Base-by-base conservation (phyloP, 2,888 invertebrate genomes). In the Orthosia gracilis region DNA sequence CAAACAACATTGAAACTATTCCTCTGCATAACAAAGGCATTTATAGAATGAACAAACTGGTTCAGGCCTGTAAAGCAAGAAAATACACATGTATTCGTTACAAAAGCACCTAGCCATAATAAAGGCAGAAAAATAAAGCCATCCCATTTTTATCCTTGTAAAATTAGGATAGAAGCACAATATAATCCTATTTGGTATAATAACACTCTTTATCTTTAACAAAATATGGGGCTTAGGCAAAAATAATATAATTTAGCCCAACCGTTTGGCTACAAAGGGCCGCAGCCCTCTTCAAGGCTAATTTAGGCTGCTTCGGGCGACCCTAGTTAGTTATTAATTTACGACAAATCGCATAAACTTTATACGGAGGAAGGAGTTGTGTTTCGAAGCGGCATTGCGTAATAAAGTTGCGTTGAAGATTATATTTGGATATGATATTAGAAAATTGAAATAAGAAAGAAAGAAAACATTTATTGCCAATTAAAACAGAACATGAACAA, bases 321-420 rank as follows among this genome's bases (percentile, higher is more conserved):
- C 82, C 72, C 72, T 21, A 66, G 74, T 82, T 78, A 83, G 71
- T 77, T 84, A 85, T 77, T 82, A 82, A 83, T 84, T 82, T 79
- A 80, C 77, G 71, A 78, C 69, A 69, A 80, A 77, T 72, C 68
- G 75, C 72, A 79, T 70, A 83, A 81, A 69, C 73, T 81, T 73
- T 69, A 49, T 64, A 57, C 50, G 52, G 3, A 11, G 45, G 55
- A 12, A 57, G 49, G 31, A 57, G 62, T 52, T 67, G 23, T 82
- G 54, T 82, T 77, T 52, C 23, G n/a, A 57, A 58, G 66, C 49
- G 50, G n/a, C 2, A 49, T 75, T 75, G 26, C 21, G 40, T 52
- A 52, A 63, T n/a, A 2, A 12, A 66, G 18, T 74, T 49, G 52
- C 54, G 31, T 66, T 54, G 65, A 47, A 74, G 50, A 47, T 45